Evolutionary conservation across 2,113 vertebrate genomes (phyloP).

Genomic region (Cyanoramphus novaezelandiae): DNA sequence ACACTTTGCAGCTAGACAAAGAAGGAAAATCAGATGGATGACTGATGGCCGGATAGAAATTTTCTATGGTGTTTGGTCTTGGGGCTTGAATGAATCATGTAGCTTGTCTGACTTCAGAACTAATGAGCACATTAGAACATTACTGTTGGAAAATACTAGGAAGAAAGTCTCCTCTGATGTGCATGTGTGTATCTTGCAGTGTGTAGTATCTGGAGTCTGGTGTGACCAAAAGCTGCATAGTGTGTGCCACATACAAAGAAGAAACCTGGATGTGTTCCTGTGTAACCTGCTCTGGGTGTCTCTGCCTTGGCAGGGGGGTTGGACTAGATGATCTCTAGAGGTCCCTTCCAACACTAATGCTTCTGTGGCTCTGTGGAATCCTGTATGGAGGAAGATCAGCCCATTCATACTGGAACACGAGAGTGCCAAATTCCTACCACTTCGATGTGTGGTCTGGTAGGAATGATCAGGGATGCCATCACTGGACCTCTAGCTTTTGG

Average conservation of each 20-base stretch:
- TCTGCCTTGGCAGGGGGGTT: background rate
- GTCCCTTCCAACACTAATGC: background rate
- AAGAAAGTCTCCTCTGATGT: background rate
- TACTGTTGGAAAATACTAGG: background rate
- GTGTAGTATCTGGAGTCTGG: background rate
- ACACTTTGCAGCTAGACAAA: background rate
- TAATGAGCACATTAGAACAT: background rate
- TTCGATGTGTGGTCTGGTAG: background rate
- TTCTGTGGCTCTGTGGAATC: background rate
- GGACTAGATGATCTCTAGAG: background rate
- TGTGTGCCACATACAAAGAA: background rate
- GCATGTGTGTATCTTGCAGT: background rate
- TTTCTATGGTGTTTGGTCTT: background rate
- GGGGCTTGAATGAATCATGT: background rate
- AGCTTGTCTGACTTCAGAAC: background rate
- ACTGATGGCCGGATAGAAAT: background rate
- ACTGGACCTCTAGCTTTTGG: background rate
- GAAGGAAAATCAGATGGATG: background rate
- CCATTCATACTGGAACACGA: accelerated
- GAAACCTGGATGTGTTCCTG: background rate
- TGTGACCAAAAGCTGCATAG: background rate
- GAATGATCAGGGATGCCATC: background rate
- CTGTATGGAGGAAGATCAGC: accelerated
- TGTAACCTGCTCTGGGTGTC: background rate
- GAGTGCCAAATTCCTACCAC: background rate